Base-by-base conservation (phyloP, 2,797 vertebrate species). In the Gadopsis marmoratus region DNA sequence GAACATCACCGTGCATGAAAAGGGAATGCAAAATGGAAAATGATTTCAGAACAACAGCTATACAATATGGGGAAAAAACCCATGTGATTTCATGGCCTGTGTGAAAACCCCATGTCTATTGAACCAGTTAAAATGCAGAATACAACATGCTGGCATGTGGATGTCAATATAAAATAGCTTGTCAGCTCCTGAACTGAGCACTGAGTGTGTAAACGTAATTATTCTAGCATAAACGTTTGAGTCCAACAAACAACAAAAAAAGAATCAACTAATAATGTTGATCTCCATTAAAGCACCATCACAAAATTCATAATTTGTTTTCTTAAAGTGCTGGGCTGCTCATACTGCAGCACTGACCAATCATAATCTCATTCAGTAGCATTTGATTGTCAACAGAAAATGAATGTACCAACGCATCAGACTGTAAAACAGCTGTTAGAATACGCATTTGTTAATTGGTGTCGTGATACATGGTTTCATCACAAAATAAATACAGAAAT, bases 401-500 rank as follows among this genome's bases (percentile, higher is more conserved):
- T 75, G 8, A 82, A 59, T 74, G 65, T 59, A 72, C 70, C 65
- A 68, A 81, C 69, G 75, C 63, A 76, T 82, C 74, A 76, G 69
- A 85, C 61, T 81, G 62, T 78, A 64, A 74, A 78, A 79, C 61
- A 75, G 68, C 43, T 66, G 16, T 67, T 43, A 72, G 74, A 73
- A 79, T 81, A 82, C 74, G 70, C 67, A 82, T 78, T 79, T 56
- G 75, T 65, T 72, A 91, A 64, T 58, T 81, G 53, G 64, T 79
- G 81, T 41, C 35, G 51, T 61, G 58, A 81, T 78, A 71, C 73
- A 78, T 74, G 45, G 88, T 75, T 86, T 79, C 55, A 87, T 87
- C 79, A 82, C 59, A 82, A 91, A 94, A 95, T 95, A 95, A 95
- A 95, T 95, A 95, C 68, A 88, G 76, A 90, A 78, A 84, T 66